phyloP scores from a whole-genome alignment of 2,113 vertebrate species.

The Centropus bengalensis region DNA sequence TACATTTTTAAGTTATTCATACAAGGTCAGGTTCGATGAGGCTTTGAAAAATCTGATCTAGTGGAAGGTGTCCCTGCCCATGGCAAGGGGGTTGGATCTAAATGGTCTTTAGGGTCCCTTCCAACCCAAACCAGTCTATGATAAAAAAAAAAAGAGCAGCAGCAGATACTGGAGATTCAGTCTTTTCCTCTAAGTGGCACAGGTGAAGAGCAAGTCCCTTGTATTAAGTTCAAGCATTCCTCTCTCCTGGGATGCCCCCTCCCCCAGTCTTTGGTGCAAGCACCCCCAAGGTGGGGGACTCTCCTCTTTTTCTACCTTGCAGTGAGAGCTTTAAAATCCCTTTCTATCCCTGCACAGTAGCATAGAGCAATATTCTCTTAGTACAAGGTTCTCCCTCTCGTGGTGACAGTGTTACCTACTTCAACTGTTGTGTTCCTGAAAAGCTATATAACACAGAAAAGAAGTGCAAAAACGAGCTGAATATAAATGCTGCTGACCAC shows the following conservation, averaged over 20 bases:
- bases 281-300: background rate
- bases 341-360: conserved; percentile 44
- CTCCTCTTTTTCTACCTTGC: conserved; percentile 39
- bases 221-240: conserved; percentile 17
- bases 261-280: conserved; percentile 53
- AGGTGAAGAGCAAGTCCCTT: conserved; percentile 45
- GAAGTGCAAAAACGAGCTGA: conserved; percentile 25
- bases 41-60: too few relatives aligned
- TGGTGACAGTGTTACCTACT: conserved; percentile 48
- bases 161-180: conserved; percentile 5
- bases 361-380: conserved; percentile 34
- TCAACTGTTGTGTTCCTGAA: conserved; percentile 18
- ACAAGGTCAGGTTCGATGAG: background rate
- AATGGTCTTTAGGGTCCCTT: too few relatives aligned
- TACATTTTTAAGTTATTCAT: background rate
- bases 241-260: conserved; percentile 9
- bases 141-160: background rate
- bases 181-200: conserved; percentile 28
- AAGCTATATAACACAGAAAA: conserved; percentile 24
- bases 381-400: conserved; percentile 46
- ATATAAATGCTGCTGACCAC: background rate
- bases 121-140: too few relatives aligned
- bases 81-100: too few relatives aligned
- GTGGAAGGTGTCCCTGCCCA: too few relatives aligned
- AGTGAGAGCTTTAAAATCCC: conserved; percentile 45